Evolutionary conservation across 2,888 invertebrate species (phyloP).

Genomic region (Hymenopus coronatus): DNA sequence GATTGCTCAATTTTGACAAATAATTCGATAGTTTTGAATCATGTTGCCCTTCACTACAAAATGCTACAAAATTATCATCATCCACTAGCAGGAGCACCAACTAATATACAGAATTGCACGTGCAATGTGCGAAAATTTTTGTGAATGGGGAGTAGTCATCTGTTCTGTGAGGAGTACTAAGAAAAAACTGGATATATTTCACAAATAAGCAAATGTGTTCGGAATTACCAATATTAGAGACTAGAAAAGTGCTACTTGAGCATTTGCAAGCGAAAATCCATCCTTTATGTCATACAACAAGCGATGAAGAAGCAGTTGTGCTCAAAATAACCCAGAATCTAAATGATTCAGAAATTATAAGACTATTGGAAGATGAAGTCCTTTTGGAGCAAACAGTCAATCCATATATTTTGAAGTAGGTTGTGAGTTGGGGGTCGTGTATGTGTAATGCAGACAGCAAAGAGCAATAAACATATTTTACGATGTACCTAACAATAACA

Average conservation of each 20-base stretch:
- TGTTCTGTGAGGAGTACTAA: no score
- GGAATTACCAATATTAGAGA: slow-evolving; percentile 16
- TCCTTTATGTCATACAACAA: not conserved
- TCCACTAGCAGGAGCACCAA: no score
- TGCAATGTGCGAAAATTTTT: no score
- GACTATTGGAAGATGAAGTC: slow-evolving; percentile 16
- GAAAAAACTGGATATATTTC: not conserved
- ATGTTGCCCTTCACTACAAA: no score
- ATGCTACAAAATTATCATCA: no score
- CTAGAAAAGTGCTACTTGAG: slow-evolving; percentile 9
- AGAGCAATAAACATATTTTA: not conserved
- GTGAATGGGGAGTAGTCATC: no score
- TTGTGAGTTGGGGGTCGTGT: not conserved
- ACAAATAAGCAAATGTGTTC: not conserved
- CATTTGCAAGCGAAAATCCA: slow-evolving; percentile 22
- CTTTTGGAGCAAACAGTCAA: not conserved
- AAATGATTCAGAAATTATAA: slow-evolving; percentile 13
- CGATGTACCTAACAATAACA: no score
- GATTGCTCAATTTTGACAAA: no score
- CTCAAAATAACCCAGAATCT: slow-evolving; percentile 6
- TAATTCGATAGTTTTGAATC: no score
- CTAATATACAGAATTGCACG: no score
- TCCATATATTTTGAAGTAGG: not conserved
- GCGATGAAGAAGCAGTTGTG: not conserved
- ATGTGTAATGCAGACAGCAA: not conserved